These are phyloP conservation scores for Brachionus manjavacas DNA, from an alignment of 1,140 invertebrate species.

Conservation along the genomic window DNA sequence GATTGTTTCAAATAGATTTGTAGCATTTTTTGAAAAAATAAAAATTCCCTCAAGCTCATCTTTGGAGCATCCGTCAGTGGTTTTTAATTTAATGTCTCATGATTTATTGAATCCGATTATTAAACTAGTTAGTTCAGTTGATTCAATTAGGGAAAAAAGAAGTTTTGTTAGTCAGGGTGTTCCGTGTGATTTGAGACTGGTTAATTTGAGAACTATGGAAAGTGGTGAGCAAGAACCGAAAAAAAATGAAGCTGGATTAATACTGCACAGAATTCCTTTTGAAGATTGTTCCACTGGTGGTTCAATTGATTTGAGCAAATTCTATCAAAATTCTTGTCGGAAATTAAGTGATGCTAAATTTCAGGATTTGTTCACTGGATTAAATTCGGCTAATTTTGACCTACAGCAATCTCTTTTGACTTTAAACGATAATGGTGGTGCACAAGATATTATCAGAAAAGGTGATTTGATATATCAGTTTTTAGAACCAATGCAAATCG, in stretches of 20 bases:
- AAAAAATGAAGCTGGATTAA: conserved; percentile 2
- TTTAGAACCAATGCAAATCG: conserved; percentile 16
- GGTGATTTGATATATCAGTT: neutral
- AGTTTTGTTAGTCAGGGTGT: neutral
- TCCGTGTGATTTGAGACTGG: conserved; percentile 39
- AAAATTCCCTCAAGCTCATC: neutral
- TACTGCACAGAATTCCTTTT: conserved; percentile 2
- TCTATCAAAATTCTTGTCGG: neutral
- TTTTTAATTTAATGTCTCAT: conserved; percentile 7
- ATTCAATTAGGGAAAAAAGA: neutral
- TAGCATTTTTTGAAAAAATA: conserved; percentile 1
- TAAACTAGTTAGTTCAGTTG: neutral
- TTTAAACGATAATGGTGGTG: neutral
- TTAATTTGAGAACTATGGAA: conserved; percentile 35
- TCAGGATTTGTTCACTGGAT: neutral
- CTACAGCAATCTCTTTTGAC: neutral
- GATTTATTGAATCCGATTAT: conserved; percentile 19
- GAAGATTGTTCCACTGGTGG: conserved; percentile 21
- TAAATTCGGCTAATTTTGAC: neutral
- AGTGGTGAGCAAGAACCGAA: neutral
- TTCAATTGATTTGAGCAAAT: neutral
- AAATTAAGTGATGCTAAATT: neutral
- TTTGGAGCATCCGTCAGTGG: neutral
- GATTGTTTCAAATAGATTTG: conserved; percentile 4
- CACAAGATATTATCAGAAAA: neutral